Base-by-base conservation (phyloP, 2,888 invertebrate genomes). In the Morpho helenor region DNA sequence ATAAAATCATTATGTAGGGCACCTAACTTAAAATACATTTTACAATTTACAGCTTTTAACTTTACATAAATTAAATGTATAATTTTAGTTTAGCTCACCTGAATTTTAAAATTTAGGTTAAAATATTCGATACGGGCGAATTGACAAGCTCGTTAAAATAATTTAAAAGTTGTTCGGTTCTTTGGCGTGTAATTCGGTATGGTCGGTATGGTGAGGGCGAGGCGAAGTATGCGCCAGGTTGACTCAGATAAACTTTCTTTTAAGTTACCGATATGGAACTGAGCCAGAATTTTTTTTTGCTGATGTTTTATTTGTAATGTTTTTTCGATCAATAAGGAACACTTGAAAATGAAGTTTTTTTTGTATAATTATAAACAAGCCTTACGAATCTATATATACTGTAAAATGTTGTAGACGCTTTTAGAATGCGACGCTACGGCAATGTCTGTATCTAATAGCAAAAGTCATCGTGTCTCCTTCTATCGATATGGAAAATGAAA, bases 21-120 rank as follows among this genome's bases (percentile, higher is more conserved):
- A 16, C 16, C 31, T 31, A 31, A 31, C 31, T 5, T 31, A 3
- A 31, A 31, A 31, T 31, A 31, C 31, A 31, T 5, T 31, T 47
- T 47, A 47, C 16, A 16, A 31, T 31, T 31, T 31, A 31, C 31
- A 31, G 31, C 31, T 31, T 31, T 31, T 31, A 31, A 31, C 31
- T 31, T 31, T 31, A 31, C 31, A 31, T 31, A 31, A 3, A 31
- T 31, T 31, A 31, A 31, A 31, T 31, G 31, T 5, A 31, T 31
- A 31, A 31, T 31, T 31, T 31, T 31, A 31, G 31, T 31, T 31
- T 31, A 31, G 31, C 46, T 53, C 45, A 48, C 48, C 48, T 48
- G 62, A 66, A 64, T 63, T 52, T 57, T 63, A 59, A 64, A 59
- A 64, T 66, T 62, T 48, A 57, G 60, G 64, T 62, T 59, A 63